These are phyloP conservation scores for Tenebrosternarchus preto DNA, from an alignment of 2,113 vertebrate genomes.

Conservation along the genomic window DNA sequence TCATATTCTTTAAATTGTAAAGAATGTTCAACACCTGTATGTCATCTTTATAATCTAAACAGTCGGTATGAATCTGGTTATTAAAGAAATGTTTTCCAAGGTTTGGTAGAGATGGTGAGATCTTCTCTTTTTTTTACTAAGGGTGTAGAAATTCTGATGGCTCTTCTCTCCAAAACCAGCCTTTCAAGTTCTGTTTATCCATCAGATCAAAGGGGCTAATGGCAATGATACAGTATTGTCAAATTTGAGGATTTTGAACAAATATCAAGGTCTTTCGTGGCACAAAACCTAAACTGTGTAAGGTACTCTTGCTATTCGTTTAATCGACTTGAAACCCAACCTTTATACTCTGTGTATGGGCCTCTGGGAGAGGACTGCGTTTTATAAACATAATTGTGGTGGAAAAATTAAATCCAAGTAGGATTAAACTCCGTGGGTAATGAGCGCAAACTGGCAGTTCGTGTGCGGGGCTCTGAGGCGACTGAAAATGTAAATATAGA, in stretches of 20 bases:
- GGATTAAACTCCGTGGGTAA: slow-evolving; percentile 38
- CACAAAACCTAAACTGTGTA: neutral
- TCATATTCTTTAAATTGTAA: neutral
- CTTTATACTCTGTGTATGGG: slow-evolving; percentile 30
- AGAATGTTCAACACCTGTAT: neutral
- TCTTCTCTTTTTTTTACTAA: slow-evolving; percentile 20
- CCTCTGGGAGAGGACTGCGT: slow-evolving; percentile 23
- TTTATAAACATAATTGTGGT: slow-evolving; percentile 48
- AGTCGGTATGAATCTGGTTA: slow-evolving; percentile 35
- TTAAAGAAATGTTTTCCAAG: slow-evolving; percentile 36
- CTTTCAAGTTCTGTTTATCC: slow-evolving; percentile 20
- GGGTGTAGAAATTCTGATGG: neutral
- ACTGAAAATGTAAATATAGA: slow-evolving; percentile 25
- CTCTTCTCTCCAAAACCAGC: slow-evolving; percentile 44
- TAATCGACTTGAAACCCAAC: slow-evolving; percentile 35
- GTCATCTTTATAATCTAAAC: neutral
- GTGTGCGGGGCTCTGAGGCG: slow-evolving; percentile 1
- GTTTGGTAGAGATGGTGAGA: slow-evolving; percentile 21
- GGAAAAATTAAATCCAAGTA: slow-evolving; percentile 46
- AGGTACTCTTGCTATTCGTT: slow-evolving; percentile 24
- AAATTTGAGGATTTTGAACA: slow-evolving; percentile 27
- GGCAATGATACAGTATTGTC: slow-evolving; percentile 33
- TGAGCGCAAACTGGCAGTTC: slow-evolving; percentile 22
- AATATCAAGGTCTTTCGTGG: slow-evolving; percentile 4
- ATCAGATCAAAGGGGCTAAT: slow-evolving; percentile 43